Conservation (phyloP, 2,888 invertebrate species). For the Drosophila macrospina region DNA sequence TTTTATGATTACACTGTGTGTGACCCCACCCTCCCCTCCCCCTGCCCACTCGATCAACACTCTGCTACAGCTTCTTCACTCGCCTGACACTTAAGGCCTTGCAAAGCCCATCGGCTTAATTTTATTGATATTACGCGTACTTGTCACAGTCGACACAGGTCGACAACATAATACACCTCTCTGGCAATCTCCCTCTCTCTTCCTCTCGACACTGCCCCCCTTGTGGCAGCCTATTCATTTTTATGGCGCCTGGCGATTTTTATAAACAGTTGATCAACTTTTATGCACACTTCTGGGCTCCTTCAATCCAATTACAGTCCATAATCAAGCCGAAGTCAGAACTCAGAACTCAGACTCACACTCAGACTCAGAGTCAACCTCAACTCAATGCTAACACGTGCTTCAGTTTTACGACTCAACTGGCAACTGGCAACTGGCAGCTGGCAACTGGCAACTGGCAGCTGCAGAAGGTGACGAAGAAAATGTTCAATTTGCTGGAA, state of each 20-base stretch:
- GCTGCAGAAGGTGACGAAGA: conserved; percentile 8
- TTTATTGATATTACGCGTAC: conserved; percentile 79
- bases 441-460: neutral
- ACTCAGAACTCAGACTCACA: conserved; percentile 49
- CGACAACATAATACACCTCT: conserved; percentile 55
- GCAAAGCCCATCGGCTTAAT: conserved; percentile 60
- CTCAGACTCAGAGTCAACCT: conserved; percentile 34
- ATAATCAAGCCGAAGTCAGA: conserved; percentile 23
- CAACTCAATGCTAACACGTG: conserved; percentile 33
- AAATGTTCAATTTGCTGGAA: conserved; percentile 27
- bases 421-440: conserved; percentile 6
- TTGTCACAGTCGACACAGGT: conserved; percentile 57
- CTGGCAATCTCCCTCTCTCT: too few species aligned
- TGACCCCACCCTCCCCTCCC: neutral
- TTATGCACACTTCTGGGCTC: conserved; percentile 36
- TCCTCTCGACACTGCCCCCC: too few species aligned
- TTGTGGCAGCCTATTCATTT: conserved; percentile 58
- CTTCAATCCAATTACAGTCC: conserved; percentile 56
- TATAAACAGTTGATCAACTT: conserved; percentile 57
- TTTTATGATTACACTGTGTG: conserved; percentile 65
- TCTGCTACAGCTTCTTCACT: neutral
- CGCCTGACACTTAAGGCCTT: neutral
- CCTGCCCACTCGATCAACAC: neutral
- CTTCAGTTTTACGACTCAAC: conserved; percentile 33
- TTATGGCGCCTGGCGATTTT: conserved; percentile 53